phyloP scores from a whole-genome alignment of 2,113 vertebrate genomes.

The Dicaeum eximium region DNA sequence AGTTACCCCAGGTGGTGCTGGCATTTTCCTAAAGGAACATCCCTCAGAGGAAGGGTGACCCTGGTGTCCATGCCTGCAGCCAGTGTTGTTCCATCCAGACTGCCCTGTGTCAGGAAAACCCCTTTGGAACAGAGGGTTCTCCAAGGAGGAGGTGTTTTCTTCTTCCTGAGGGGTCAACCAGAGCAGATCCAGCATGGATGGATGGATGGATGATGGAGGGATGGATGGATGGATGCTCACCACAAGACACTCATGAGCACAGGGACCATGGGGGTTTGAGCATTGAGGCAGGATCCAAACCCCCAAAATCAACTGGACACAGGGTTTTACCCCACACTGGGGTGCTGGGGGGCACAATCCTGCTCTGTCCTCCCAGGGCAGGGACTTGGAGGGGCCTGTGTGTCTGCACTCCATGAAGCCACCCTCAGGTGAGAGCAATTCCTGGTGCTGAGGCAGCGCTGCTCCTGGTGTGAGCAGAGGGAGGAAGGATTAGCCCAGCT shows the following conservation, averaged over 20 bases:
- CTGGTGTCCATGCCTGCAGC: accelerated
- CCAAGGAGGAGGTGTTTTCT: neutral
- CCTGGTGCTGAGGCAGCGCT: neutral
- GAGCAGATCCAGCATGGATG: neutral
- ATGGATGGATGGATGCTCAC: neutral
- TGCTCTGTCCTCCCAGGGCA: neutral
- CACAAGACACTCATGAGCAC: neutral
- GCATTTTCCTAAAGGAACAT: neutral
- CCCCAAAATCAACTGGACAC: neutral
- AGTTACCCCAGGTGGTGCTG: neutral
- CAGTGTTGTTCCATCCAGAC: neutral
- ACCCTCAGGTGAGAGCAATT: neutral
- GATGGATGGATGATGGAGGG: neutral
- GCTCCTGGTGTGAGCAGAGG: neutral
- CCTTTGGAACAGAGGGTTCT: accelerated
- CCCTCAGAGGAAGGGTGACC: neutral
- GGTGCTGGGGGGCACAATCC: neutral
- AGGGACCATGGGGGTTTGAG: accelerated
- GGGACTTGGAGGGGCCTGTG: neutral
- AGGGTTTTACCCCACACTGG: neutral
- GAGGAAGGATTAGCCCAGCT: neutral
- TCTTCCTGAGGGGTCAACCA: neutral
- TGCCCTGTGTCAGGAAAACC: neutral
- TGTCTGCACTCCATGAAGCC: neutral
- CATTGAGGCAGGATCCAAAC: neutral